Evolutionary conservation across 1,140 invertebrate genomes (phyloP), one percentile per base, ranked within the genome.

Genomic region (Temnothorax longispinosus): DNA sequence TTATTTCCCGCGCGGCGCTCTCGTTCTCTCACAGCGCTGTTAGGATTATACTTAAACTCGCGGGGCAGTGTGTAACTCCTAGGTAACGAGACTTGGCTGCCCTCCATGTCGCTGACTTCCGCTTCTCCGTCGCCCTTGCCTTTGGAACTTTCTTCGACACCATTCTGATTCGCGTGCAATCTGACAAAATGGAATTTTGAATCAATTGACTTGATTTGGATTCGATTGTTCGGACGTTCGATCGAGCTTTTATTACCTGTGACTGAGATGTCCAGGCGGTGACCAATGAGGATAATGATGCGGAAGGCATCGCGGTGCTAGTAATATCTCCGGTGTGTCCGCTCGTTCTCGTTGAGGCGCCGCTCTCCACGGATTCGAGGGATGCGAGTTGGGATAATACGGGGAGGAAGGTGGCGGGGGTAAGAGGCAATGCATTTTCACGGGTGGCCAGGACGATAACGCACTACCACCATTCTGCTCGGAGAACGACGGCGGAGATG

Each of bases 51-150:
- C 90, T 97, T 97, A 93, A 98, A 98, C 94, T 98, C 97, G 41
- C 98, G 96, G 0, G 98, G 98, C 15, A 98, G 94, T 1, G 98
- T 98, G 92, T 98, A 98, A 35, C 97, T 98, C 47, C 98, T 96
- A 0, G 98, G 98, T 21, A 98, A 93, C 1, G 97, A 98, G 71
- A 98, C 96, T 95, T 97, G 94, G 86, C 95, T 95, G 65, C 95
- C 94, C 72, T 95, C 94, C 85, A 95, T 92, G 64, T 95, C 95
- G 72, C 95, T 95, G 0, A 94, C 69, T 75, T 95, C 94, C 11
- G 89, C 94, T n/a, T 92, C 93, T 15, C 86, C 92, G 54, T 94
- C 95, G 21, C 91, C 93, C 3, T 95, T 94, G 3, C 91, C 92
- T 69, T 94, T 95, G 13, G 92, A 93, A 78, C 90, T 93, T 15